Percentiles rank a stretch among this genome's conserved stretches.
phyloP scores from a whole-genome alignment of 2,113 vertebrate genomes.

The Gulo gulo region DNA sequence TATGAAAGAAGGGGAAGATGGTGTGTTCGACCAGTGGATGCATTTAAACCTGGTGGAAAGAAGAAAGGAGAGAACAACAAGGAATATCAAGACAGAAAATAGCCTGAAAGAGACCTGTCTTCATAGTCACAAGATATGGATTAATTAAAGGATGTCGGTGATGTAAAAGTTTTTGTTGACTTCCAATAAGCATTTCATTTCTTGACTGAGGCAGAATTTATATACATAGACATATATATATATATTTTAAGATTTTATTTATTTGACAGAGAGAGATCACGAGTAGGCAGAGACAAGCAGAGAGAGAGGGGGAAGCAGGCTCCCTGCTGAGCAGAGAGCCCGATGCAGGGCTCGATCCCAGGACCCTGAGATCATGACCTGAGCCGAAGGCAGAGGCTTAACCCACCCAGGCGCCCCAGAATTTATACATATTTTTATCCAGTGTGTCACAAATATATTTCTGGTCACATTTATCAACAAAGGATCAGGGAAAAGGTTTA shows the following conservation, averaged over 20 bases:
- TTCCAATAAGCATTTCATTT: background rate
- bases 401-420: background rate
- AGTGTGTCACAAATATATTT: background rate
- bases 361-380: too few species aligned
- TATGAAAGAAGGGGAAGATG: background rate
- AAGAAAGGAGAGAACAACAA: background rate
- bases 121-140: background rate
- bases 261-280: too few species aligned
- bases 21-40: background rate
- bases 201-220: background rate
- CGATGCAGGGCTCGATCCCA: too few species aligned
- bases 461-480: background rate
- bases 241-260: too few species aligned
- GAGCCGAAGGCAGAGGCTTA: too few species aligned
- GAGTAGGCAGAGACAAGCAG: too few species aligned
- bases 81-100: background rate
- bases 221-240: background rate
- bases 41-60: background rate
- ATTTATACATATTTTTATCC: background rate
- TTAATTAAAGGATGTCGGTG: background rate
- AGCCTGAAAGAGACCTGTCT: background rate
- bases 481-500: background rate
- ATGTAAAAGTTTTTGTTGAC: background rate
- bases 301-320: too few species aligned
- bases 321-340: too few species aligned